Evolutionary conservation across 2,888 invertebrate species (phyloP).

Genomic region (Dryocosmus kuriphilus): DNA sequence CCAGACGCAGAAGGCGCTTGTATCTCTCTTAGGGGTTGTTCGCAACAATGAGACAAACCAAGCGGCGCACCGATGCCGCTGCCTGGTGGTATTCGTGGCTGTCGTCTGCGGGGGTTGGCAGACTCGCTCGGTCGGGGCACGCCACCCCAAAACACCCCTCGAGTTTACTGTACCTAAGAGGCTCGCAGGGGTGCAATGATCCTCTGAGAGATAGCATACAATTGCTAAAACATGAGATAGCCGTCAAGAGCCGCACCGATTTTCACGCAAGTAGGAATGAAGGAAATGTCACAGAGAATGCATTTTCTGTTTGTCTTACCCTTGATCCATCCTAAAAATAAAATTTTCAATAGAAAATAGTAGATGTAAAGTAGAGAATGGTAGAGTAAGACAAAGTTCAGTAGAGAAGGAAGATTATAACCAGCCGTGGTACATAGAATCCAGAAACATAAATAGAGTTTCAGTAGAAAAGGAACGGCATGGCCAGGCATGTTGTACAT

Average conservation of each 20-base stretch:
- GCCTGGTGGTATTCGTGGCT: constrained; percentile 47
- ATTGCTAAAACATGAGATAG: constrained; percentile 67
- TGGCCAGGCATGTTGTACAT: too few relatives aligned
- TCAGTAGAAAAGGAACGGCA: too few relatives aligned
- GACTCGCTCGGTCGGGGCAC: constrained; percentile 51
- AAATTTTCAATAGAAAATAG: too few relatives aligned
- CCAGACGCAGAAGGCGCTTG: constrained; percentile 68
- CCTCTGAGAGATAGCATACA: constrained; percentile 68
- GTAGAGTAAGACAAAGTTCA: too few relatives aligned
- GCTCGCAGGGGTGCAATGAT: constrained; percentile 72
- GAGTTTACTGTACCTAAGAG: constrained; percentile 74
- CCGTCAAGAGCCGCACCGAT: constrained; percentile 41
- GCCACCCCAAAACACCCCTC: constrained; percentile 48
- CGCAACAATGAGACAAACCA: constrained; percentile 73
- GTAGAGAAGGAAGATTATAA: too few relatives aligned
- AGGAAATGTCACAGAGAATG: background rate
- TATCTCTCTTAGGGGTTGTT: constrained; percentile 66
- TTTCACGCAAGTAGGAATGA: background rate
- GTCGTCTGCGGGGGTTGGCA: constrained; percentile 44
- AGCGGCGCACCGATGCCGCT: constrained; percentile 55
- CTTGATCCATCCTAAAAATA: too few relatives aligned
- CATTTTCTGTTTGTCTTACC: too few relatives aligned
- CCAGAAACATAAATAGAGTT: too few relatives aligned
- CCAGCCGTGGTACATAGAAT: too few relatives aligned
- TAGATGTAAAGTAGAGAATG: too few relatives aligned